Percentiles rank a stretch among this genome's conserved stretches.
These are phyloP conservation scores for Trachurus trachurus DNA, from an alignment of 2,797 vertebrate genomes.

Conservation along the genomic window DNA sequence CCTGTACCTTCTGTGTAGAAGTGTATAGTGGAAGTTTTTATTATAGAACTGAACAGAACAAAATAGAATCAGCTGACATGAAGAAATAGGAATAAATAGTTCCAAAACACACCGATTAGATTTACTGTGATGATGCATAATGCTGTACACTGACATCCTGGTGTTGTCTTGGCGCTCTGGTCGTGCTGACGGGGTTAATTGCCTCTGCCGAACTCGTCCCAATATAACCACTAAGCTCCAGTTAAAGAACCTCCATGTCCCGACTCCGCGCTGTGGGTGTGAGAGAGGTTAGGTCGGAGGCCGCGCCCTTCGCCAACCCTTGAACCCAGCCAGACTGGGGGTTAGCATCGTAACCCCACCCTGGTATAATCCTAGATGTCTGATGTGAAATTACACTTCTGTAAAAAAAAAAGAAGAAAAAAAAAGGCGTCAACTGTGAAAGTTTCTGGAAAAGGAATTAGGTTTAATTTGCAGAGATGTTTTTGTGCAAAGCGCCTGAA, in stretches of 20 bases:
- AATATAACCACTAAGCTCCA: constrained; percentile 30
- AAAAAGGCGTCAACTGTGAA: neutral
- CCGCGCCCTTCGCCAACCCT: constrained; percentile 18
- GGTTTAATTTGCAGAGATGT: neutral
- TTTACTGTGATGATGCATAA: neutral
- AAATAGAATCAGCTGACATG: no score
- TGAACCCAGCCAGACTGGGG: constrained; percentile 11
- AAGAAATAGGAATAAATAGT: no score
- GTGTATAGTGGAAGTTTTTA: no score
- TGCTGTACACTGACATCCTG: neutral
- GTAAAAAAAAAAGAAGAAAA: no score
- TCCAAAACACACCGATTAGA: neutral
- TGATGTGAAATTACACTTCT: constrained; percentile 24
- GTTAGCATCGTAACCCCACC: constrained; percentile 35
- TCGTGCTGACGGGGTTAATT: constrained; percentile 35
- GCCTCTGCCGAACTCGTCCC: neutral
- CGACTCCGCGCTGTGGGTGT: constrained; percentile 10
- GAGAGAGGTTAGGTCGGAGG: constrained; percentile 39
- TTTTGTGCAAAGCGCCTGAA: neutral
- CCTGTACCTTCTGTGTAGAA: no score
- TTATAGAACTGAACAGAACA: no score
- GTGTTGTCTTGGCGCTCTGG: neutral
- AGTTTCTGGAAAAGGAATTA: neutral
- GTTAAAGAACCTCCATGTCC: constrained; percentile 14
- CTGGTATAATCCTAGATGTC: constrained; percentile 23